These are phyloP conservation scores for Macaria liturata DNA, from an alignment of 2,888 invertebrate species.

Conservation along the genomic window DNA sequence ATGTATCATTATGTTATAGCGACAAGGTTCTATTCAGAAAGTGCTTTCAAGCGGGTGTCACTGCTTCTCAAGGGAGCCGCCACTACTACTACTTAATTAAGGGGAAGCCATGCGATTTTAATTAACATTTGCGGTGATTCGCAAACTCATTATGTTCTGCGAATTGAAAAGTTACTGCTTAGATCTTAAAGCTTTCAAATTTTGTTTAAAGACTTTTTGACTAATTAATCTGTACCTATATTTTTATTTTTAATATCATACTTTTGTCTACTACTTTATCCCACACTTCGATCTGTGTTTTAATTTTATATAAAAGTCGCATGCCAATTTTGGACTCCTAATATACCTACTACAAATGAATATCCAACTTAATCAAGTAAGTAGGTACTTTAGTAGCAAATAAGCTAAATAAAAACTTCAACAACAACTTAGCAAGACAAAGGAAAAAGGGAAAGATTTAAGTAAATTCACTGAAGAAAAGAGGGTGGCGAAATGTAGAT, in stretches of 20 bases:
- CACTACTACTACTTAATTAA: slow-evolving; percentile 78
- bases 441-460: slow-evolving; percentile 62
- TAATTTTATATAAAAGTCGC: no score
- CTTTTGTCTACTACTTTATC: no score
- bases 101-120: slow-evolving; percentile 72
- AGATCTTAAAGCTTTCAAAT: no score
- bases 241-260: no score
- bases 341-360: no score
- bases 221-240: no score
- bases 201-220: no score
- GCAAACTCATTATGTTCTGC: slow-evolving; percentile 50
- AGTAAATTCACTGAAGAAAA: slow-evolving; percentile 67
- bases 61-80: slow-evolving; percentile 61
- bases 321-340: no score
- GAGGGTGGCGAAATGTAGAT: slow-evolving; percentile 49
- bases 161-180: slow-evolving; percentile 47
- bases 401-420: slow-evolving; percentile 64
- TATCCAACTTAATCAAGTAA: no score
- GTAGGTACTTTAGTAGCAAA: slow-evolving; percentile 22
- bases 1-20: no score
- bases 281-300: no score
- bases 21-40: slow-evolving; percentile 5
- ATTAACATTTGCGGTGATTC: slow-evolving; percentile 69
- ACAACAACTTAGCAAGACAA: slow-evolving; percentile 49
- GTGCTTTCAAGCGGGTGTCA: slow-evolving; percentile 46